Evolutionary conservation across 1,140 invertebrate genomes (phyloP), one percentile per base, ranked within the genome.

Genomic region (Heliconius melpomene): DNA sequence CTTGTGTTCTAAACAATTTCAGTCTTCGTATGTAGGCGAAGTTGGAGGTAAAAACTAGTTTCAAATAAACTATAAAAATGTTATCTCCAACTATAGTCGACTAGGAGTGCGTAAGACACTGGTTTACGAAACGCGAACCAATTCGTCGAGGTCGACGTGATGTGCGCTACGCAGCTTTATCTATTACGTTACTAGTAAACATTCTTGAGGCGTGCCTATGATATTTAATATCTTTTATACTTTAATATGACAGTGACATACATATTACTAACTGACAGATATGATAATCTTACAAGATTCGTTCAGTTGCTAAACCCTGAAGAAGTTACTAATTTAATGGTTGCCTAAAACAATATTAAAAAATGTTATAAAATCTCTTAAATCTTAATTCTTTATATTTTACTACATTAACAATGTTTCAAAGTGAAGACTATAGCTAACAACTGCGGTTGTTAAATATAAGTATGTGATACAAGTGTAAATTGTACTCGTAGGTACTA

Each of bases 61-160:
- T 7, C 20, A 2, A 20, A 20, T 20, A 7, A 7, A 57, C n/a
- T 57, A 57, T 57, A 57, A 57, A 66, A 26, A 26, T 16, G 23
- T 66, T 66, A 66, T 66, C 60, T 13, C 5, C 20, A 66, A 29
- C 23, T 26, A 1, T 16, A 6, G 26, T 29, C 60, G 60, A 9
- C 60, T 29, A 66, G 23, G 26, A 66, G 60, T 66, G 60, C 60
- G 60, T 66, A 29, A 66, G 26, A 66, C 26, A 18, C 60, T 66
- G 3, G 60, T 29, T 66, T 66, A 66, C 60, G 60, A 66, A 66
- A 66, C 26, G 18, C 23, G 60, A 29, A 66, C 60, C 26, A 66
- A 66, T 29, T 66, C 26, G 60, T 29, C 60, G 26, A 66, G 60
- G 60, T 66, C 60, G 60, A 66, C 60, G 26, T 29, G 60, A 29